Evolutionary conservation across 1,140 invertebrate genomes (phyloP).

Genomic region (Ylistrum balloti): DNA sequence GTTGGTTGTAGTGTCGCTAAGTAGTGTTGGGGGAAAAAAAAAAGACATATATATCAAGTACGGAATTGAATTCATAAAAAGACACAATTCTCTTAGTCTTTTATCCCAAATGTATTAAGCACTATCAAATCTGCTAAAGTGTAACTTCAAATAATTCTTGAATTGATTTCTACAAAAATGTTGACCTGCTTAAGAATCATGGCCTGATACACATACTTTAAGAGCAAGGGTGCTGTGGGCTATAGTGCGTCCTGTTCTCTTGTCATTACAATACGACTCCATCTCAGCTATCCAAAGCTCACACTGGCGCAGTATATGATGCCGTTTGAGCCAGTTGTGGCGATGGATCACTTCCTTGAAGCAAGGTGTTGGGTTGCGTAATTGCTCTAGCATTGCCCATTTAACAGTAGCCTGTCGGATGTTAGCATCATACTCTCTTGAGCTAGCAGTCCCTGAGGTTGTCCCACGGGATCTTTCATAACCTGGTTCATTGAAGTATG

Average conservation of each 20-base stretch:
- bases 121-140: too few species aligned
- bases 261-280: conserved; percentile 89
- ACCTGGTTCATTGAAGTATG: conserved; percentile 99
- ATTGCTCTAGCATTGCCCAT: conserved; percentile 98
- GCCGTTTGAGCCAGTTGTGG: conserved; percentile 97
- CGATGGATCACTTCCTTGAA: conserved; percentile 97
- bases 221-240: conserved; percentile 90
- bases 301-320: conserved; percentile 94
- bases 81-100: too few species aligned
- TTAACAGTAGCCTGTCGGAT: conserved; percentile 97
- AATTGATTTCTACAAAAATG: too few species aligned
- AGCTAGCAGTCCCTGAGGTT: conserved; percentile 92
- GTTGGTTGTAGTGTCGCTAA: conserved; percentile 90
- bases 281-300: conserved; percentile 95
- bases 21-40: not conserved
- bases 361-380: conserved; percentile 94
- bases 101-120: too few species aligned
- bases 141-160: too few species aligned
- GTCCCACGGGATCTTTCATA: conserved; percentile 96
- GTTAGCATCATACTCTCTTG: conserved; percentile 96
- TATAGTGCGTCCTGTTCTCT: conserved; percentile 87
- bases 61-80: not conserved
- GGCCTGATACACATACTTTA: too few species aligned
- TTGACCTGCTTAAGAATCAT: too few species aligned
- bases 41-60: not conserved